A percentile compares a stretch with the other conserved stretches of the same genome.
phyloP scores from a whole-genome alignment of 2,113 vertebrate species.

The Cichladusa arquata region DNA sequence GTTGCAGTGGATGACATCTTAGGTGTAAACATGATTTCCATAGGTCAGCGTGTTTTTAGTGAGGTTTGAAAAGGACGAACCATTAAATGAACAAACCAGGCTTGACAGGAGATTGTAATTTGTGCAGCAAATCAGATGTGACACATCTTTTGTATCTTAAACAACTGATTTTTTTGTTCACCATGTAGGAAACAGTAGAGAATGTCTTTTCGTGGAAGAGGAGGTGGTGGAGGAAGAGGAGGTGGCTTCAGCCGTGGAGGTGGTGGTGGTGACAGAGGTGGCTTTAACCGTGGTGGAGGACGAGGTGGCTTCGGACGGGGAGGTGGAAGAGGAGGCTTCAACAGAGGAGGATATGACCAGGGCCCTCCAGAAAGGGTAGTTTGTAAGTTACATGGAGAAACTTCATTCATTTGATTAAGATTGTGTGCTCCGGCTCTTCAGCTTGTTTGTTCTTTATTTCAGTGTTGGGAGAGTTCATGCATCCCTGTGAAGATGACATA shows the following conservation, averaged over 20 bases:
- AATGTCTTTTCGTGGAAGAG: slow-evolving; percentile 90
- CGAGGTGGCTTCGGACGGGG: slow-evolving; percentile 70
- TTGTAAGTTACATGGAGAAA: slow-evolving; percentile 72
- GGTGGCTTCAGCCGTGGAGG: slow-evolving; percentile 71
- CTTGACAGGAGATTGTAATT: background rate
- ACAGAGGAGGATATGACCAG: slow-evolving; percentile 87
- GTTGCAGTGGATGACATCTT: fast-evolving
- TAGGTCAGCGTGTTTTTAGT: fast-evolving
- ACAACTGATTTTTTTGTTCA: background rate
- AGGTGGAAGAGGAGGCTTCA: slow-evolving; percentile 84
- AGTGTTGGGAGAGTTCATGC: slow-evolving; percentile 94
- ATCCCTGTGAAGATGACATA: slow-evolving; percentile 96
- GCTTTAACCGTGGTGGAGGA: slow-evolving; percentile 49
- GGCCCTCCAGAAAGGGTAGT: slow-evolving; percentile 94
- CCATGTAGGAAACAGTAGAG: background rate
- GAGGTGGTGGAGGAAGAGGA: slow-evolving; percentile 76
- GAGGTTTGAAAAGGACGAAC: fast-evolving
- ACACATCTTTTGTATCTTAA: background rate
- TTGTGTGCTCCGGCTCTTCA: background rate
- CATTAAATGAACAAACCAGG: no score
- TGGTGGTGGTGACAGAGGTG: slow-evolving; percentile 65
- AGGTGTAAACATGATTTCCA: background rate
- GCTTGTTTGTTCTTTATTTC: background rate
- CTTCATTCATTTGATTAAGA: background rate
- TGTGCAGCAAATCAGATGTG: background rate